Base-by-base conservation (phyloP, 2,113 vertebrate genomes). In the Thryonomys swinderianus region DNA sequence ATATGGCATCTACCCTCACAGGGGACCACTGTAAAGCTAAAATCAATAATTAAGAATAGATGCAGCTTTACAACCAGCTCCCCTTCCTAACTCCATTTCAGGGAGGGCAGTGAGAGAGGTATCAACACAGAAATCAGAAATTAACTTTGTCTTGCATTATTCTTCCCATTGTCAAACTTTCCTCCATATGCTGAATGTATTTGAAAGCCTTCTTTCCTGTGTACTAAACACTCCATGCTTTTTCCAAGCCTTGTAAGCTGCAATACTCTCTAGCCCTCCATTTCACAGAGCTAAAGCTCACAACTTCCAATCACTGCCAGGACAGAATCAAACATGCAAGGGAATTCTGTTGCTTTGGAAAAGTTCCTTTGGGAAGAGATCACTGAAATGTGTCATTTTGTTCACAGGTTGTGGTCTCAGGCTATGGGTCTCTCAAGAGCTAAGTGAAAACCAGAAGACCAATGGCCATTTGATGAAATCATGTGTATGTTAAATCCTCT, bases 1-100 rank as follows among this genome's bases (percentile, higher is more conserved):
- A 95, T 80, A 90, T 27, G 45, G 55, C 88, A 92, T 91, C 90
- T 73, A 62, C 25, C 69, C 62, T 79, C 96, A 91, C 79, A 67
- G 51, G 93, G 67, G 95, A 95, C 82, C 69, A 48, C 30, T 69
- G 80, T 45, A 87, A 93, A 92, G 85, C 82, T 93, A 88, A 96
- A 96, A 83, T 89, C 94, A 94, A 93, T 88, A 96, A 83, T 92
- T 86, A 94, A 74, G 62, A 95, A 76, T 90, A 96, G 95, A 88
- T 95, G 85, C 88, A 88, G 71, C 32, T 76, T 93, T 92, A 93
- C 85, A 91, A 78, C 76, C 69, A 73, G 92, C 93, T 95, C 85
- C 91, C 85, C 94, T 96, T 81, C 45, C 80, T 92, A 95, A 90
- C 90, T 73, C 42, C 37, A 25, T 67, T n/a, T 13, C 42, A 88